Conservation (phyloP, 1,140 invertebrate species). For the Drosophila subobscura region DNA sequence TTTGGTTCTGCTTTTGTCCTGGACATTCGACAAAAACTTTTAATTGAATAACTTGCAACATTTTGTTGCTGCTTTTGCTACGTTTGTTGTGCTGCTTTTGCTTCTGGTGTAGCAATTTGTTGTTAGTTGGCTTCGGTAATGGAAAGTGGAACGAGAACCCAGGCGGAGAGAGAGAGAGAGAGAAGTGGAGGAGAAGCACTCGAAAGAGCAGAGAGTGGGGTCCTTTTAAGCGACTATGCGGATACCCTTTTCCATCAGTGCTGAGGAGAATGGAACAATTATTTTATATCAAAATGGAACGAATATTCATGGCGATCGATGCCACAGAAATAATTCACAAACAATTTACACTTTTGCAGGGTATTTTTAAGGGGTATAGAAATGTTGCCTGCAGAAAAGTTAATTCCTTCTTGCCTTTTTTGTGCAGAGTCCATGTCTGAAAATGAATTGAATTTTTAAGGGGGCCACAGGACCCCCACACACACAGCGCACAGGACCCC, state of each 20-base stretch:
- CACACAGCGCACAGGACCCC: neutral
- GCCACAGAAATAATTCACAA: too few relatives aligned
- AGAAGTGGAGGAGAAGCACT: slow-evolving; percentile 14
- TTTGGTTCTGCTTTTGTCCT: slow-evolving; percentile 9
- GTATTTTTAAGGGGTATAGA: slow-evolving; percentile 25
- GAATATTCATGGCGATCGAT: too few relatives aligned
- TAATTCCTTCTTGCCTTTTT: slow-evolving; percentile 38
- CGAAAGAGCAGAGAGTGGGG: too few relatives aligned
- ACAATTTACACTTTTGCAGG: neutral
- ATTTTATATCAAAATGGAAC: too few relatives aligned
- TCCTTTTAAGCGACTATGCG: too few relatives aligned
- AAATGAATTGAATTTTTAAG: slow-evolving; percentile 70
- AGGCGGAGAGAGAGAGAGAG: slow-evolving; percentile 7
- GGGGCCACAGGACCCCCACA: slow-evolving; percentile 18
- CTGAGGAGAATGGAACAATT: too few relatives aligned
- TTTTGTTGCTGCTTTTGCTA: slow-evolving; percentile 38
- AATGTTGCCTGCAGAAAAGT: slow-evolving; percentile 59
- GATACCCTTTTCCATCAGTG: too few relatives aligned
- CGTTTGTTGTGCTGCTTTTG: slow-evolving; percentile 37
- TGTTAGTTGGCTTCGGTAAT: slow-evolving; percentile 65
- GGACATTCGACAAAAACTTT: slow-evolving; percentile 66
- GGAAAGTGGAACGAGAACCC: slow-evolving; percentile 23
- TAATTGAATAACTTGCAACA: slow-evolving; percentile 78
- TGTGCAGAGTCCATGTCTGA: slow-evolving; percentile 29
- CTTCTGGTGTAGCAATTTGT: slow-evolving; percentile 40